Conservation (phyloP, 2,888 invertebrate genomes). For the Phalera bucephala region DNA sequence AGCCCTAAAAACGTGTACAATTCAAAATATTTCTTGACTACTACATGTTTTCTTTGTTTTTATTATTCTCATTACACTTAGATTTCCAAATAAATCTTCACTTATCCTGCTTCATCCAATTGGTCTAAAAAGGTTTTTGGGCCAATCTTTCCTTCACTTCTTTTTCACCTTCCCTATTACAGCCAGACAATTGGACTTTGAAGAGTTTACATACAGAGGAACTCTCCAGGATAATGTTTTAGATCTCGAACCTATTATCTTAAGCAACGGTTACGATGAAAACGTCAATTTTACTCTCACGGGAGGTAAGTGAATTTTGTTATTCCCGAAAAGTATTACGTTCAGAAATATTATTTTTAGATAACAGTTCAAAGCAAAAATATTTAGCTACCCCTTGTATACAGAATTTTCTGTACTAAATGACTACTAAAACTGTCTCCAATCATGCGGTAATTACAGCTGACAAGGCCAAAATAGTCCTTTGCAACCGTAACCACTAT, state of each 20-base stretch:
- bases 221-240: conserved; percentile 42
- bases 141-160: conserved; percentile 14
- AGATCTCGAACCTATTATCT: conserved; percentile 38
- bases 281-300: conserved; percentile 43
- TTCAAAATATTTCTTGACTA: neutral
- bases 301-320: conserved; percentile 49
- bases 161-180: conserved; percentile 31
- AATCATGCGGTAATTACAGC: too few relatives aligned
- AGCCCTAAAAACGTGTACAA: neutral
- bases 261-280: conserved; percentile 45
- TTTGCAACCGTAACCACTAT: too few relatives aligned
- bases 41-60: too few relatives aligned
- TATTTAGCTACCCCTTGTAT: too few relatives aligned
- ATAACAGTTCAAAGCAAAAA: too few relatives aligned
- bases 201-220: conserved; percentile 50
- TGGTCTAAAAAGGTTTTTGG: conserved; percentile 1
- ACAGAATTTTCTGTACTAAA: too few relatives aligned
- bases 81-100: conserved; percentile 15
- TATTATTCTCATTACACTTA: too few relatives aligned
- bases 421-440: too few relatives aligned
- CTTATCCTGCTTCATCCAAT: conserved; percentile 14
- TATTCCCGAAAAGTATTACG: neutral
- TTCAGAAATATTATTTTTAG: too few relatives aligned
- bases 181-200: conserved; percentile 59
- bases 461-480: too few relatives aligned